phyloP scores from a whole-genome alignment of 2,113 vertebrate species.

The Phyllopteryx taeniolatus region DNA sequence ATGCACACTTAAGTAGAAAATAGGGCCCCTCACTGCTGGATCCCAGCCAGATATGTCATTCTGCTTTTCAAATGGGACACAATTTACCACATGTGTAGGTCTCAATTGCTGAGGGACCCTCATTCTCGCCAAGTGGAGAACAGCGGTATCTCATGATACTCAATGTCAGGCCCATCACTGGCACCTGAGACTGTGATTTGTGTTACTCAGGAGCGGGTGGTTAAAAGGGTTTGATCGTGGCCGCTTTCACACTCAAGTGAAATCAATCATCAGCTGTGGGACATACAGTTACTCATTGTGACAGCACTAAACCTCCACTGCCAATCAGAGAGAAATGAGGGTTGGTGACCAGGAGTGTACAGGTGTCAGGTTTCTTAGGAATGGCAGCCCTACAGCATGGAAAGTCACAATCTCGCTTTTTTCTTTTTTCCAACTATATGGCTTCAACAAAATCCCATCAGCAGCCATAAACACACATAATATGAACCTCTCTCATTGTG shows the following conservation, averaged over 20 bases:
- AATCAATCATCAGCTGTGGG: slow-evolving; percentile 29
- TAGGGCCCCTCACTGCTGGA: slow-evolving; percentile 15
- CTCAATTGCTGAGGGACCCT: slow-evolving; percentile 22
- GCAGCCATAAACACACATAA: slow-evolving; percentile 4
- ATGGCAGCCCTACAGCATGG: slow-evolving; percentile 34
- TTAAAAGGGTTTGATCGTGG: slow-evolving; percentile 38
- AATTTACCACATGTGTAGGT: slow-evolving; percentile 33
- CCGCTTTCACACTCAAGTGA: slow-evolving; percentile 14
- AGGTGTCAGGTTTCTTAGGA: slow-evolving; percentile 28
- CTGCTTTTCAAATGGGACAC: slow-evolving; percentile 53
- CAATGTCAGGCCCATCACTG: background rate
- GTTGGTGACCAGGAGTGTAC: slow-evolving; percentile 18
- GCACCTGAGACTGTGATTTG: slow-evolving; percentile 19
- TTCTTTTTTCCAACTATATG: slow-evolving; percentile 49
- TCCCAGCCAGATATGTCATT: slow-evolving; percentile 47
- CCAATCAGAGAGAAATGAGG: slow-evolving; percentile 28
- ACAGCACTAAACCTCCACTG: slow-evolving; percentile 17
- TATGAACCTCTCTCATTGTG: slow-evolving; percentile 33
- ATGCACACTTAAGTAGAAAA: slow-evolving; percentile 16
- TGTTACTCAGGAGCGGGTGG: slow-evolving; percentile 6
- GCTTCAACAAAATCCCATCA: slow-evolving; percentile 39
- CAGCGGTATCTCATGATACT: slow-evolving; percentile 13
- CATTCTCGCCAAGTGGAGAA: slow-evolving; percentile 5
- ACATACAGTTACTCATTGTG: slow-evolving; percentile 12
- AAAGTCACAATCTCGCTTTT: slow-evolving; percentile 53